Base-by-base conservation (phyloP, 2,797 vertebrate species). In the Argyrosomus regius region DNA sequence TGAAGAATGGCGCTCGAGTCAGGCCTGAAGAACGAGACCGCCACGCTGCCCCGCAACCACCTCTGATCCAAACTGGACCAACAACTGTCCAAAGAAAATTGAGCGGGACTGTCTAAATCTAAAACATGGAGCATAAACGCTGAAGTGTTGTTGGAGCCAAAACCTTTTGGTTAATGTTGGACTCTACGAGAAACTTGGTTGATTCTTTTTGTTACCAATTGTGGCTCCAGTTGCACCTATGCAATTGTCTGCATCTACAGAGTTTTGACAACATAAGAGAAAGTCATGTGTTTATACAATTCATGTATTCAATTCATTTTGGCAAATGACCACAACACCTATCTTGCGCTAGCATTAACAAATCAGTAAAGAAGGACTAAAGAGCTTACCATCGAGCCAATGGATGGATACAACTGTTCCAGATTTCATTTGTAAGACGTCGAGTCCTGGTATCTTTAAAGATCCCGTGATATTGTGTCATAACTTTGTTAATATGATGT, bases 21-120 rank as follows among this genome's bases (percentile, higher is more conserved):
- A 90, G 87, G 83, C 35, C 90, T 81, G 91, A 87, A 89, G 88
- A 85, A 77, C 41, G 8, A 76, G 78, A 85, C 76, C 83, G 46
- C 76, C 91, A 83, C 81, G 61, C 72, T 83, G 56, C 82, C 74
- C 80, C 73, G 6, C 88, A 75, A 78, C 89, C 78, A 82, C 85
- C 72, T 83, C 90, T 89, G 81, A 91, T 84, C 91, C 91, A 82
- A 93, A 92, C 84, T 65, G 88, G 89, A 91, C 90, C 85, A 58
- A 80, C 77, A 86, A 79, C 88, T 85, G 83, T 88, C 81, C 77
- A 70, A 83, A 56, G 49, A 80, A 78, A 86, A 78, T 68, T 77
- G 58, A 87, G 64, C 11, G 17, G 79, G 87, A 80, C 69, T 66
- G 46, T 78, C 53, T 61, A 53, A 78, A 73, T 76, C 53, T 60